Base-by-base conservation (phyloP, 2,797 vertebrate species). In the Alosa sapidissima region DNA sequence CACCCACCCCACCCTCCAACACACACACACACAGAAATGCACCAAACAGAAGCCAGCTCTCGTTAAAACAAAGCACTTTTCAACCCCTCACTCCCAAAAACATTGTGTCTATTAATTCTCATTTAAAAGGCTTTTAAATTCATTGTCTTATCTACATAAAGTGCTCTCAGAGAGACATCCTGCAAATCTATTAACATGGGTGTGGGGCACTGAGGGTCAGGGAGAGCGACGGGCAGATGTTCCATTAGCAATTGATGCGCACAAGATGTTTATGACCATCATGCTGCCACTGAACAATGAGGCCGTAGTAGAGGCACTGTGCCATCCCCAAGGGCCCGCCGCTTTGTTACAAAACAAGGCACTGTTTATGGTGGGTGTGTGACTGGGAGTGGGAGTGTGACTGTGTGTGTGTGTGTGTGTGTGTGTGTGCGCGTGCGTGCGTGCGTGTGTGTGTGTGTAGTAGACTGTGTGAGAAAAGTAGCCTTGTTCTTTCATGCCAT, bases 401-500 rank as follows among this genome's bases (percentile, higher is more conserved):
- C 47, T 72, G 65, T 68, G 47, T 82, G 49, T 75, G 62, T 82
- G 81, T 8, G 47, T 21, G 41, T 41, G 48, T 41, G 3, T 13
- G n/a, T 11, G 3, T 16, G 68, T 85, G 68, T 83, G 85, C 24
- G 28, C 14, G 68, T 51, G 81, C 28, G 28, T 14, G 28, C 72
- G 65, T 68, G 47, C 82, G 49, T 75, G 24, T 65, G 62, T 65
- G 62, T 65, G 60, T 65, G 28, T 7, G 24, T 10, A 7, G 62
- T 33, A 10, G 28, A 60, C 65, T 72, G 65, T 72, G 58, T 72
- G 72, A 19, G 16, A 78, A 45, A 78, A 78, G 75, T 81, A 24
- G 85, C 48, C 21, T 52, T 83, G 19, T 60, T 81, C 62, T 28
- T 84, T 54, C 55, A 58, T 82, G 87, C 87, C 36, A 75, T 11